Evolutionary conservation across 1,140 invertebrate species (phyloP).

Genomic region (Drosophila murphyi): DNA sequence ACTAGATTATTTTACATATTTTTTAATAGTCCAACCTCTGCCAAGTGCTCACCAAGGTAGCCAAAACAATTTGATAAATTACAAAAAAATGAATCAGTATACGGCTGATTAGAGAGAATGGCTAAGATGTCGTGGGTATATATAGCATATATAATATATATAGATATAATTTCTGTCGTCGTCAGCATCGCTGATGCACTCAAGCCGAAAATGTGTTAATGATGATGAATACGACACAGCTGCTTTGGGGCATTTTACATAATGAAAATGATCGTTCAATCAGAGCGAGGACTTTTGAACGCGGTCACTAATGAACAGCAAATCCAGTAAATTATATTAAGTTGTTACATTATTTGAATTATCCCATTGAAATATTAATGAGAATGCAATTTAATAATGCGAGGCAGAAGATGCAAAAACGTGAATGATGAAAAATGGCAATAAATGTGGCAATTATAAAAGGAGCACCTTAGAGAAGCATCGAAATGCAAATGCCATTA

Average conservation of each 20-base stretch:
- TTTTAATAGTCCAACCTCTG: neutral
- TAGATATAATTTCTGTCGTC: neutral
- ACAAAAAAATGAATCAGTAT: slow-evolving; percentile 15
- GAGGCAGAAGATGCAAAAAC: no score
- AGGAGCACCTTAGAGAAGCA: no score
- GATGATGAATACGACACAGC: slow-evolving; percentile 75
- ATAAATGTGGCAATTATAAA: no score
- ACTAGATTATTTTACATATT: neutral
- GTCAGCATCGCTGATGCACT: slow-evolving; percentile 61
- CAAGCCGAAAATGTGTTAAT: slow-evolving; percentile 80
- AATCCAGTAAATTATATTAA: slow-evolving; percentile 1
- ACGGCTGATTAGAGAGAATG: slow-evolving; percentile 44
- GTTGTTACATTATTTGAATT: slow-evolving; percentile 11
- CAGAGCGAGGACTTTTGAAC: slow-evolving; percentile 61
- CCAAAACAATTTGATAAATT: slow-evolving; percentile 1
- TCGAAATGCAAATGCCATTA: no score
- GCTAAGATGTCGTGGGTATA: slow-evolving; percentile 9
- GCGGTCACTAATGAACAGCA: slow-evolving; percentile 24
- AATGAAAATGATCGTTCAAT: slow-evolving; percentile 63
- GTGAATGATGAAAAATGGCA: neutral
- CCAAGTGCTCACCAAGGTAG: no score
- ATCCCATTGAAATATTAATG: neutral
- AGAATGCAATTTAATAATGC: neutral
- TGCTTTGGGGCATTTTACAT: slow-evolving; percentile 28
- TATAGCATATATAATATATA: neutral